Percentiles rank a stretch among this genome's conserved stretches.
These are phyloP conservation scores for Eudemis profundana DNA, from an alignment of 2,888 invertebrate species.

Conservation along the genomic window DNA sequence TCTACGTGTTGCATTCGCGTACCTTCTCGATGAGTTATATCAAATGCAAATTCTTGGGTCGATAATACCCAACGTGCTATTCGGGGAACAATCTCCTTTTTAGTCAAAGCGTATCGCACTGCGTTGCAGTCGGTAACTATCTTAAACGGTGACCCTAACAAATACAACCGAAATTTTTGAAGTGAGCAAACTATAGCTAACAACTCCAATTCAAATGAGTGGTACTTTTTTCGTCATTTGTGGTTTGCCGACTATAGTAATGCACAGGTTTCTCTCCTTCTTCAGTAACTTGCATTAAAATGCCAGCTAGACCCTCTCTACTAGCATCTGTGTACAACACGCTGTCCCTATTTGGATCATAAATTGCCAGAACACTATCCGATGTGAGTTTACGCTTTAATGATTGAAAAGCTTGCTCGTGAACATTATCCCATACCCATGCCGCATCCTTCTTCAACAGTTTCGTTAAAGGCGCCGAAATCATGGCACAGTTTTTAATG, in stretches of 20 bases:
- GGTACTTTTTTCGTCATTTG: constrained; percentile 55
- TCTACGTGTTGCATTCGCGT: constrained; percentile 21
- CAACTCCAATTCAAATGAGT: constrained; percentile 56
- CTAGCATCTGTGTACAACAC: constrained; percentile 61
- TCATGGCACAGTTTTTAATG: constrained; percentile 45
- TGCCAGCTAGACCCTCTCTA: constrained; percentile 54
- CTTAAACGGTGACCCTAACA: constrained; percentile 3
- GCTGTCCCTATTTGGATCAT: constrained; percentile 47
- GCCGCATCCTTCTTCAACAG: constrained; percentile 40
- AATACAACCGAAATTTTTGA: constrained; percentile 4
- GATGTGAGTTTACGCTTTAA: constrained; percentile 28
- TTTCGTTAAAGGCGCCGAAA: constrained; percentile 44
- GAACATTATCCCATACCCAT: constrained; percentile 11
- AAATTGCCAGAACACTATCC: constrained; percentile 47
- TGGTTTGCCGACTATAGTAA: constrained; percentile 58
- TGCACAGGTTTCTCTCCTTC: constrained; percentile 52
- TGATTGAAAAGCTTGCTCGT: constrained; percentile 8
- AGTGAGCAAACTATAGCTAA: constrained; percentile 35
- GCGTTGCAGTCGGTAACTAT: constrained; percentile 14
- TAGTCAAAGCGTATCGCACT: constrained; percentile 9
- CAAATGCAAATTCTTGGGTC: constrained; percentile 7
- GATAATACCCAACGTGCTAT: constrained; percentile 19
- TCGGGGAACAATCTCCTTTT: constrained; percentile 19
- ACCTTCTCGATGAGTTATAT: constrained; percentile 4
- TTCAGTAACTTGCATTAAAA: constrained; percentile 52